Evolutionary conservation across 2,113 vertebrate species (phyloP).

Genomic region (Crotophaga sulcirostris): DNA sequence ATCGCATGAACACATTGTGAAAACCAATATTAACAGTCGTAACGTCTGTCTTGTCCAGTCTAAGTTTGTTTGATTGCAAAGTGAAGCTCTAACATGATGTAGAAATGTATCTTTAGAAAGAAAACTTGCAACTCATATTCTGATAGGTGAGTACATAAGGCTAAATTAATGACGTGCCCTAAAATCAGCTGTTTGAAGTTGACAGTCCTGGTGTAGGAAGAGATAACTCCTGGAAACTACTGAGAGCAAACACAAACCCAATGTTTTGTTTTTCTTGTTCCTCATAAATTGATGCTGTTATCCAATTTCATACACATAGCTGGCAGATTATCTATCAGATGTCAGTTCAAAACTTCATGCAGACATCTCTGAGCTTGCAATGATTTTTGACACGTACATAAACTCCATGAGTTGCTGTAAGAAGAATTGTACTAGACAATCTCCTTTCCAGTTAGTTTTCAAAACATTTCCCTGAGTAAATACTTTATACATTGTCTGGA

Average conservation of each 20-base stretch:
- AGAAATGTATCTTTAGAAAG: not conserved
- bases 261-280: not conserved
- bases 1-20: not conserved
- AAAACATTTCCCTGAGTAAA: not conserved
- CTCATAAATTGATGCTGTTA: not conserved
- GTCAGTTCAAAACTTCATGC: conserved; percentile 5
- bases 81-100: not conserved
- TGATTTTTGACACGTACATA: conserved; percentile 33
- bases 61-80: not conserved
- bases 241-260: not conserved
- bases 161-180: too few species aligned
- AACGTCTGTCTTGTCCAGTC: not conserved
- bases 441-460: not conserved
- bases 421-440: not conserved
- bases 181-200: not conserved
- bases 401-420: not conserved
- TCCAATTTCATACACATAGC: not conserved
- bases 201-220: not conserved
- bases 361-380: not conserved
- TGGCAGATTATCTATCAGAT: conserved; percentile 8
- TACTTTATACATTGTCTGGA: not conserved
- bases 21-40: not conserved
- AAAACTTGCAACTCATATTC: not conserved
- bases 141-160: not conserved
- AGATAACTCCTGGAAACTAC: not conserved